Conservation (phyloP, 1,140 invertebrate species). For the Agrilus planipennis region DNA sequence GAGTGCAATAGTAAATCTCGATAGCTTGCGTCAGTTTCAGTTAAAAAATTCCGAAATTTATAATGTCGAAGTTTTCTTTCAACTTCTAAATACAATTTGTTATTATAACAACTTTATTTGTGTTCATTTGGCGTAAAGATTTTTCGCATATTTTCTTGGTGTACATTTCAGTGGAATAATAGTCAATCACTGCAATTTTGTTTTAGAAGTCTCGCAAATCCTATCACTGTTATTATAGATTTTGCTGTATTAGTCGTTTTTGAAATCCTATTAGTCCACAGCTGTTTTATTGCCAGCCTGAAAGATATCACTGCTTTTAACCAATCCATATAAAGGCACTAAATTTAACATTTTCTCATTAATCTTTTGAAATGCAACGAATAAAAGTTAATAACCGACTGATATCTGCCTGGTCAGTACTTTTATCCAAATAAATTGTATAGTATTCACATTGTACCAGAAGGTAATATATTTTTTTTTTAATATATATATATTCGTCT, state of each 20-base stretch:
- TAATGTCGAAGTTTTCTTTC: slow-evolving; percentile 6
- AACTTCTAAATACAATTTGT: slow-evolving; percentile 15
- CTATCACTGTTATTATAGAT: slow-evolving; percentile 13
- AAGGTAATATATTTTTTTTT: slow-evolving; percentile 12
- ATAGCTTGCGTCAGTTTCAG: too few species aligned
- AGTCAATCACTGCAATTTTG: slow-evolving; percentile 13
- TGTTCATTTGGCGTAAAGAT: slow-evolving; percentile 13
- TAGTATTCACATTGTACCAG: slow-evolving; percentile 16
- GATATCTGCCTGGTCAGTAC: slow-evolving; percentile 16
- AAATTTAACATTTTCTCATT: slow-evolving; percentile 16
- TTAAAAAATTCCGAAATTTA: slow-evolving; percentile 1
- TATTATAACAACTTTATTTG: slow-evolving; percentile 17
- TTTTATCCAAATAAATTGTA: slow-evolving; percentile 18
- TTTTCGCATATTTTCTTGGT: slow-evolving; percentile 17
- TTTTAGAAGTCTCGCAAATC: slow-evolving; percentile 12
- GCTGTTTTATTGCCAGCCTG: slow-evolving; percentile 16
- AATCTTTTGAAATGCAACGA: slow-evolving; percentile 15
- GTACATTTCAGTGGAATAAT: slow-evolving; percentile 15
- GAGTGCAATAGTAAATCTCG: slow-evolving; percentile 8
- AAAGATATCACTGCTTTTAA: slow-evolving; percentile 18
- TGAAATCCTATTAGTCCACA: slow-evolving; percentile 15
- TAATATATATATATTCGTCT: slow-evolving; percentile 11
- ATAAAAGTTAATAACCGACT: slow-evolving; percentile 19
- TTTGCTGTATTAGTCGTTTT: slow-evolving; percentile 15
- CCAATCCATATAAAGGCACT: slow-evolving; percentile 14